Conservation (phyloP, 2,888 invertebrate genomes). For the Pseudococcus viburni region DNA sequence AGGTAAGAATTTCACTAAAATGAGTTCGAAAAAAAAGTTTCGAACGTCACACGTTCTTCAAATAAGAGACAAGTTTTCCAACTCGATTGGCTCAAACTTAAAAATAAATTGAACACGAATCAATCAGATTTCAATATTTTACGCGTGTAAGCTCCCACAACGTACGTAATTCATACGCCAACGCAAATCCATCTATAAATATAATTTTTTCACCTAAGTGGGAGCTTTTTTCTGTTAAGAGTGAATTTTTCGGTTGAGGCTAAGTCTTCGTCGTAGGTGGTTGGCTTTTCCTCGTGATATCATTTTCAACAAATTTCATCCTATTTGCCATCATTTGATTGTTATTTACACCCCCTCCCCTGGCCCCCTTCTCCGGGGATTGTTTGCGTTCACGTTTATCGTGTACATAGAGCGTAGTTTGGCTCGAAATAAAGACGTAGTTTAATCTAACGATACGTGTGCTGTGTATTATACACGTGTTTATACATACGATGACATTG, state of each 20-base stretch:
- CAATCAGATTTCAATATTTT: constrained; percentile 25
- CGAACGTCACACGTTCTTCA: background rate
- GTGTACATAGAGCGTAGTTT: background rate
- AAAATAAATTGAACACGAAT: background rate
- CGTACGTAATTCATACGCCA: background rate
- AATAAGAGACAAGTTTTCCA: background rate
- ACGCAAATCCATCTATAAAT: background rate
- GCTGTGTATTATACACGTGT: background rate
- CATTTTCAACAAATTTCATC: too few relatives aligned
- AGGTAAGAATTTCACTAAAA: too few relatives aligned
- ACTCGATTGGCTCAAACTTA: background rate
- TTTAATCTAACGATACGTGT: background rate
- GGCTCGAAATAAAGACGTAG: background rate
- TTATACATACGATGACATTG: background rate
- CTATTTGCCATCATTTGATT: too few relatives aligned
- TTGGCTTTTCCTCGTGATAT: too few relatives aligned
- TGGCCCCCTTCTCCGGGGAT: too few relatives aligned
- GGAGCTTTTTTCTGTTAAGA: too few relatives aligned
- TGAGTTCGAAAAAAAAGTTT: too few relatives aligned
- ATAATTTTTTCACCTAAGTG: background rate
- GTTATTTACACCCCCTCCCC: too few relatives aligned
- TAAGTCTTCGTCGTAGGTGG: too few relatives aligned
- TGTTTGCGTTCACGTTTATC: background rate
- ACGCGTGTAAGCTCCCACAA: background rate
- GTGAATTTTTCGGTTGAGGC: too few relatives aligned